Percentiles rank a stretch among this genome's conserved stretches.
These are phyloP conservation scores for Holcopasites calliopsidis DNA, from an alignment of 1,140 invertebrate genomes.

Conservation along the genomic window DNA sequence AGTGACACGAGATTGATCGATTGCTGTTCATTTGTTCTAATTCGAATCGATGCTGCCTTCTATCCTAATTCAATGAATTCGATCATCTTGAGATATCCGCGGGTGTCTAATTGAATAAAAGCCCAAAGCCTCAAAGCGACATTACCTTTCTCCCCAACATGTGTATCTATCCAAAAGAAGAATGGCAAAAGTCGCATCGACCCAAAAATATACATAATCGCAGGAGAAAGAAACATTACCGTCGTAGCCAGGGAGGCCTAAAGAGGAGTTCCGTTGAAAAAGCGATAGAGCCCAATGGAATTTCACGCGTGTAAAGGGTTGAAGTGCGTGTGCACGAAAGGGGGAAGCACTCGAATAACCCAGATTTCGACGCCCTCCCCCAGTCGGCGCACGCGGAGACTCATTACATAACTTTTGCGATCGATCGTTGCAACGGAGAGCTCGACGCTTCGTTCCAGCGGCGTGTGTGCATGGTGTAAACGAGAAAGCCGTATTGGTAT, in stretches of 20 bases:
- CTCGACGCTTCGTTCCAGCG: slow-evolving; percentile 40
- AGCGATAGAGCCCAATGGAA: neutral
- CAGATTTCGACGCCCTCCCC: slow-evolving; percentile 49
- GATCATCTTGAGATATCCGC: no score
- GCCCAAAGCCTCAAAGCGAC: no score
- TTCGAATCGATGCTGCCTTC: no score
- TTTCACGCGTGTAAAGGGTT: neutral
- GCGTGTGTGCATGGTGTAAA: slow-evolving; percentile 1
- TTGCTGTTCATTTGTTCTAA: no score
- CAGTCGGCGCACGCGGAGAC: slow-evolving; percentile 50
- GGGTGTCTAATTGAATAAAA: no score
- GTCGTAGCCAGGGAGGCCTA: no score
- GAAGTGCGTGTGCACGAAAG: slow-evolving; percentile 9
- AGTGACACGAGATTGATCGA: no score
- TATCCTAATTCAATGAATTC: no score
- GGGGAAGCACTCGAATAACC: slow-evolving; percentile 55
- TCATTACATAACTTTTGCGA: slow-evolving; percentile 62
- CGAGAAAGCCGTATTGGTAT: neutral
- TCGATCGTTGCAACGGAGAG: slow-evolving; percentile 44
- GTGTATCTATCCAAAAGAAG: no score
- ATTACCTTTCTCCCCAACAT: no score
- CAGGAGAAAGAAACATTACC: neutral
- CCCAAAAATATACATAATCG: no score
- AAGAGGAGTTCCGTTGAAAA: neutral
- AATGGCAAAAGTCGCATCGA: no score